phyloP scores from a whole-genome alignment of 1,140 invertebrate species.

The Neocloeon triangulifer region DNA sequence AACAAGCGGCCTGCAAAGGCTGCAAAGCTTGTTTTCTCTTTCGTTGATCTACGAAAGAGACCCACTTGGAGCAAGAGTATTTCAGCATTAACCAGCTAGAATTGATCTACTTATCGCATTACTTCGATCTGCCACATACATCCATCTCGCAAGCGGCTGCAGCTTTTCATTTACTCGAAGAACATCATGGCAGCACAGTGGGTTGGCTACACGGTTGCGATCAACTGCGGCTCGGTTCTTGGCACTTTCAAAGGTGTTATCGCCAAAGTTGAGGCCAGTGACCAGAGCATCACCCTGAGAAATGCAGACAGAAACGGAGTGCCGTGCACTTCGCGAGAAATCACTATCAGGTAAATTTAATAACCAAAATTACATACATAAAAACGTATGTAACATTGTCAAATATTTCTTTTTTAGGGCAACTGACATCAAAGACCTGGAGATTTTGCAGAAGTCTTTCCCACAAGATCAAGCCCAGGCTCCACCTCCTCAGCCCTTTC shows the following conservation, averaged over 20 bases:
- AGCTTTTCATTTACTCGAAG: too few relatives aligned
- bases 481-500: too few relatives aligned
- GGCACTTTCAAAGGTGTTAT: constrained; percentile 64
- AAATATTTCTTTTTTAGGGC: constrained; percentile 21
- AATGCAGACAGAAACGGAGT: constrained; percentile 64
- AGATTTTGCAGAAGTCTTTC: constrained; percentile 39
- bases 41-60: too few relatives aligned
- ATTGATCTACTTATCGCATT: too few relatives aligned
- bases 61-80: too few relatives aligned
- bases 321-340: constrained; percentile 29
- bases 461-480: too few relatives aligned
- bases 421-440: constrained; percentile 29
- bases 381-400: constrained; percentile 2
- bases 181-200: constrained; percentile 31
- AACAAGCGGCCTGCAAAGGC: too few relatives aligned
- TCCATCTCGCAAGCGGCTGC: too few relatives aligned
- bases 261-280: constrained; percentile 34
- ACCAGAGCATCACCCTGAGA: constrained; percentile 39
- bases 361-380: too few relatives aligned
- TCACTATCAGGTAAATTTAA: constrained; percentile 33
- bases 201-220: constrained; percentile 52
- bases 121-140: too few relatives aligned
- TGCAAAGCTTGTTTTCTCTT: too few relatives aligned
- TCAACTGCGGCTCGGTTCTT: constrained; percentile 40
- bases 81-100: too few relatives aligned